Evolutionary conservation across 2,888 invertebrate genomes (phyloP).

Genomic region (Microdon myrmicae): DNA sequence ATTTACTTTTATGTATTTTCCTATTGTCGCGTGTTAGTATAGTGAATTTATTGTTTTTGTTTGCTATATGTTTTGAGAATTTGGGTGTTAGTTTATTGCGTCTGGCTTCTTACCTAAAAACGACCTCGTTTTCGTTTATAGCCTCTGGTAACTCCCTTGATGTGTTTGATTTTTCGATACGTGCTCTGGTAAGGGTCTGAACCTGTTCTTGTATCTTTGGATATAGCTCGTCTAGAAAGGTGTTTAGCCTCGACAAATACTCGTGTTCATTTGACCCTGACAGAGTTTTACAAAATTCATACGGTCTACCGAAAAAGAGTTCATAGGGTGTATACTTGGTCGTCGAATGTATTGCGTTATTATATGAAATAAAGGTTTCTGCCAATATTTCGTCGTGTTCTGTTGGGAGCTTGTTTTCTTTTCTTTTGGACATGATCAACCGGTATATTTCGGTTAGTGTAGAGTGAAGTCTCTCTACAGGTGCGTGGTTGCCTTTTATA

Average conservation of each 20-base stretch:
- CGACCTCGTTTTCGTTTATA: too few species aligned
- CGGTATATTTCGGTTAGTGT: constrained; percentile 40
- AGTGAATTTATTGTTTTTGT: too few species aligned
- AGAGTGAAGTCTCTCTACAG: constrained; percentile 18
- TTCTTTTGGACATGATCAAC: constrained; percentile 18
- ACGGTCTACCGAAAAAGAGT: constrained; percentile 16
- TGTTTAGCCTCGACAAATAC: constrained; percentile 13
- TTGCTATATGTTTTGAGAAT: too few species aligned
- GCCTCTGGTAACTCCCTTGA: too few species aligned
- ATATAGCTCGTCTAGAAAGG: constrained; percentile 12
- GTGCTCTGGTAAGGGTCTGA: constrained; percentile 1
- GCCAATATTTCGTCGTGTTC: constrained; percentile 31
- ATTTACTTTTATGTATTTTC: too few species aligned
- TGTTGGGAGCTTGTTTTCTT: constrained; percentile 14
- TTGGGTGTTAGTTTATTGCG: too few species aligned
- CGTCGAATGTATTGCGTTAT: constrained; percentile 28
- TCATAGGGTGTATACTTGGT: constrained; percentile 32
- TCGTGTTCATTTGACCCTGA: constrained; percentile 5
- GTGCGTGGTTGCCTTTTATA: too few species aligned
- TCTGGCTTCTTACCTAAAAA: too few species aligned
- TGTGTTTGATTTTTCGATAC: constrained; percentile 9
- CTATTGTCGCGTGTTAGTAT: too few species aligned
- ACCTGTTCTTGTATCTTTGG: constrained; percentile 14
- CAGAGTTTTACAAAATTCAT: constrained; percentile 21
- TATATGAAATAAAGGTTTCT: constrained; percentile 30